These are phyloP conservation scores for Barbus barbus DNA, from an alignment of 2,113 vertebrate genomes.

Conservation along the genomic window DNA sequence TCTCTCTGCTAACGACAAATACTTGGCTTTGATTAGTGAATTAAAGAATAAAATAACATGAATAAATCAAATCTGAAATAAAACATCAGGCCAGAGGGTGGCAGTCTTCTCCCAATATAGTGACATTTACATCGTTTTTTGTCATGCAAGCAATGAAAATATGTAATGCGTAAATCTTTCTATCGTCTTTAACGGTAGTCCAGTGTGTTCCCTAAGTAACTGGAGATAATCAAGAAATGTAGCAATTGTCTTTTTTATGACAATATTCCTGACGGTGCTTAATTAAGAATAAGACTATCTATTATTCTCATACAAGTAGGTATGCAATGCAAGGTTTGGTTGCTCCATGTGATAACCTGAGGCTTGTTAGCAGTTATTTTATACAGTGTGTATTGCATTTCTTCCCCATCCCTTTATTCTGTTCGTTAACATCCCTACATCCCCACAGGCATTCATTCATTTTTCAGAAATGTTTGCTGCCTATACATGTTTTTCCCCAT, in stretches of 20 bases:
- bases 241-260: no score
- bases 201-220: no score
- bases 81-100: slow-evolving; percentile 64
- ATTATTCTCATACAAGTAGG: no score
- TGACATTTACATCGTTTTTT: no score
- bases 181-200: neutral
- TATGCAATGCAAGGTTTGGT: no score
- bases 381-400: neutral
- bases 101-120: slow-evolving; percentile 64
- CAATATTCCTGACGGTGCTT: no score
- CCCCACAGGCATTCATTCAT: neutral
- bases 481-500: no score
- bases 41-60: neutral
- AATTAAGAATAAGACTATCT: no score
- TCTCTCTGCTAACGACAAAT: neutral
- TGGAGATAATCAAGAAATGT: no score
- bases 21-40: neutral
- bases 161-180: neutral
- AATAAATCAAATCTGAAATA: neutral
- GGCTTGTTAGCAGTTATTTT: neutral
- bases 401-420: neutral
- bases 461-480: neutral
- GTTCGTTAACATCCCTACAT: neutral
- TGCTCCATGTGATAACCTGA: no score
- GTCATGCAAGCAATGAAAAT: neutral